These are phyloP conservation scores for Sardina pilchardus DNA, from an alignment of 2,113 vertebrate genomes.

Conservation along the genomic window DNA sequence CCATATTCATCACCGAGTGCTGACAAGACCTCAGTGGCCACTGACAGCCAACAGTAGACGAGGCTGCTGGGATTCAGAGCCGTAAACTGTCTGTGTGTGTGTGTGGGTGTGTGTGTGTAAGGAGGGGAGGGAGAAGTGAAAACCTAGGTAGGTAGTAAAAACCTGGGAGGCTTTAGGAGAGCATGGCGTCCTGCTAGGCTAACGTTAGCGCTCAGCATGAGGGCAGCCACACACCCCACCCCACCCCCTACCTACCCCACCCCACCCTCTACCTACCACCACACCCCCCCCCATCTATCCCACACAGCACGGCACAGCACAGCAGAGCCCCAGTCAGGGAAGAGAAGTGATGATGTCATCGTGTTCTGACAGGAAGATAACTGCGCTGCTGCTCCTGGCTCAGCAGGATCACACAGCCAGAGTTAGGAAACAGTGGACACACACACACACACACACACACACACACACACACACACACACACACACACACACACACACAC, in stretches of 20 bases:
- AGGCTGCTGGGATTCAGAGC: no score
- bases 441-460: conserved; percentile 27
- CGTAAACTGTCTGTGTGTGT: neutral
- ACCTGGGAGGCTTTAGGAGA: neutral
- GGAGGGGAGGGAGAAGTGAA: neutral
- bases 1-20: neutral
- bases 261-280: neutral
- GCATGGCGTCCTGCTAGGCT: neutral
- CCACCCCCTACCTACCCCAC: neutral
- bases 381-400: conserved; percentile 28
- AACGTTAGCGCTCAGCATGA: neutral
- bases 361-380: conserved; percentile 49
- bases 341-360: conserved; percentile 55
- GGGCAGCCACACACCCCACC: neutral
- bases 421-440: neutral
- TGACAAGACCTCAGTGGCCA: neutral
- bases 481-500: conserved; percentile 23
- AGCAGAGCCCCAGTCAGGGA: conserved; percentile 37
- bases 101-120: neutral
- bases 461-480: neutral
- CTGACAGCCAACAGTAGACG: no score
- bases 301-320: neutral
- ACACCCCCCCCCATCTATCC: neutral
- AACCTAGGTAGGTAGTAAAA: neutral
- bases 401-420: conserved; percentile 30